Percentiles rank a stretch among this genome's conserved stretches.
Evolutionary conservation across 2,797 vertebrate genomes (phyloP).

Genomic region (Pitangus sulphuratus): DNA sequence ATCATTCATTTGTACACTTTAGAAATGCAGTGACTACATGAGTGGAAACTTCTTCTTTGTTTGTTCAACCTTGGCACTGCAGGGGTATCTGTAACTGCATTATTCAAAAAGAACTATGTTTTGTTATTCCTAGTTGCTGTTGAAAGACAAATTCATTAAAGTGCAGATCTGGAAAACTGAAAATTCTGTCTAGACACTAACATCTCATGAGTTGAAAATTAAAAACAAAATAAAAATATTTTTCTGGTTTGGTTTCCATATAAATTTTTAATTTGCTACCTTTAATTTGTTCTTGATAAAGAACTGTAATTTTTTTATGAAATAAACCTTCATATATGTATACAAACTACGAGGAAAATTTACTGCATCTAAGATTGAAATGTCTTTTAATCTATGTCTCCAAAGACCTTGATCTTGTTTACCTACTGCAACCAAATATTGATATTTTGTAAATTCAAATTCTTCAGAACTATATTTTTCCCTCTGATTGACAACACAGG

Average conservation of each 20-base stretch:
- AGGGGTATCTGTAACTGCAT: neutral
- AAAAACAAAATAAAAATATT: neutral
- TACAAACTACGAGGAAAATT: neutral
- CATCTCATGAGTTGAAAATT: accelerated
- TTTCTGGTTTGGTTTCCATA: neutral
- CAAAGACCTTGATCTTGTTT: neutral
- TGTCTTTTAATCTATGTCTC: neutral
- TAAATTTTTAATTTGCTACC: neutral
- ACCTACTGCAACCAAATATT: neutral
- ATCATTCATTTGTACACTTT: neutral
- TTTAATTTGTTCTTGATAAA: neutral
- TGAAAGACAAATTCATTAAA: neutral
- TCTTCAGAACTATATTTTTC: neutral
- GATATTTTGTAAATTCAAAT: neutral
- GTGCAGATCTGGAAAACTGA: neutral
- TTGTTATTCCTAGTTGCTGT: neutral
- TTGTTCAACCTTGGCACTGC: neutral
- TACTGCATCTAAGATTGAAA: neutral
- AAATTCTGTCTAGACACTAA: neutral
- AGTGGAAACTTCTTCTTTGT: neutral
- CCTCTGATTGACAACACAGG: neutral
- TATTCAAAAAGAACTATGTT: neutral
- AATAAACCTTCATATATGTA: neutral
- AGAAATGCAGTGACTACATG: neutral
- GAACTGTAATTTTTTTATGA: neutral